Conservation (phyloP, 2,888 invertebrate genomes). For the Clunio marinus region DNA sequence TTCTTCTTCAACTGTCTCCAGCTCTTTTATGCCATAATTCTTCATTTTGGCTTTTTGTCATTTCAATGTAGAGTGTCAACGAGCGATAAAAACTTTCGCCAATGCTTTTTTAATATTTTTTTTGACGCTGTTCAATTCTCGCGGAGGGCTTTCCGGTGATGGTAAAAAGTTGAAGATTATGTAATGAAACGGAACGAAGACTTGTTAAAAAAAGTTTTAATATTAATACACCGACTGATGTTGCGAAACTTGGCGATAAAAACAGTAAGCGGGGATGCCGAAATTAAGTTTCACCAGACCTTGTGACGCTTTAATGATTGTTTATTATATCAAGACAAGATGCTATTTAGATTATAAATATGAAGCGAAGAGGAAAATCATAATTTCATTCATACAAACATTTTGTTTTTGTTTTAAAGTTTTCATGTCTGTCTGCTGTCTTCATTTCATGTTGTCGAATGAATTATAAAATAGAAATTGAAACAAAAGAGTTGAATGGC, state of each 20-base stretch:
- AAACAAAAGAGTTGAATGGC: background rate
- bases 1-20: background rate
- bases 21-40: background rate
- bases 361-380: no score
- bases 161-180: background rate
- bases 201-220: background rate
- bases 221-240: background rate
- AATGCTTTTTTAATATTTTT: slow-evolving; percentile 7
- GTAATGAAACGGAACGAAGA: slow-evolving; percentile 12
- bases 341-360: background rate
- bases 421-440: no score
- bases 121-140: no score
- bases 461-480: no score
- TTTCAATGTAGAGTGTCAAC: slow-evolving; percentile 19
- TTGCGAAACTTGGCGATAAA: no score
- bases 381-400: no score
- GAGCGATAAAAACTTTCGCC: slow-evolving; percentile 27
- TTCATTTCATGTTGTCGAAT: no score
- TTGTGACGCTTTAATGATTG: background rate
- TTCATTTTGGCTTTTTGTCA: slow-evolving; percentile 20
- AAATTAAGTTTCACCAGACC: background rate
- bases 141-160: background rate
- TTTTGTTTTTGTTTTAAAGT: no score
- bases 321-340: background rate
- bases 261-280: background rate